Conservation (phyloP, 2,113 vertebrate genomes). For the Gallinago undulata region DNA sequence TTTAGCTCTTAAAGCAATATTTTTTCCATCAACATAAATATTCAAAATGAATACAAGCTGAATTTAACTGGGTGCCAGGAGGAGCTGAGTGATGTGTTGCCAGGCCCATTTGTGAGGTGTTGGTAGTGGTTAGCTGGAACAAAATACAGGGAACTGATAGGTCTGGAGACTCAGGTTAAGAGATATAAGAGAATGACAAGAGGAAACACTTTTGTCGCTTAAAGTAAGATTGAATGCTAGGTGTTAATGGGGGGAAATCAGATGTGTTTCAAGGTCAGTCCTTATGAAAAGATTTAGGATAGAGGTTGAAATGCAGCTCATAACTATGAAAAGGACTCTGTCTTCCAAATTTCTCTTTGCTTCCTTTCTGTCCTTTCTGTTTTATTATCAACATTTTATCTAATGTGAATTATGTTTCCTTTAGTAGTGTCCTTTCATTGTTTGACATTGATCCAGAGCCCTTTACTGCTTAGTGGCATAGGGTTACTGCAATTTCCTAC, state of each 20-base stretch:
- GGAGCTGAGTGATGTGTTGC: not conserved
- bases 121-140: not conserved
- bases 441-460: slow-evolving; percentile 60
- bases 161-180: not conserved
- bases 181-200: not conserved
- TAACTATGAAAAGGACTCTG: not conserved
- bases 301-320: not conserved
- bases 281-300: not conserved
- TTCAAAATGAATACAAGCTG: not conserved
- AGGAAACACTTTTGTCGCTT: not conserved
- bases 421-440: slow-evolving; percentile 28
- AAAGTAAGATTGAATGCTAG: not conserved
- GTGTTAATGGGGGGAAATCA: not conserved
- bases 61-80: not conserved
- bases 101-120: not conserved
- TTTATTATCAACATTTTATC: not conserved
- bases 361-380: not conserved
- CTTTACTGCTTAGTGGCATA: slow-evolving; percentile 50
- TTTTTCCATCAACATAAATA: not conserved
- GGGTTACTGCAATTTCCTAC: slow-evolving; percentile 72
- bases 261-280: not conserved
- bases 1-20: not conserved
- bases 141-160: not conserved
- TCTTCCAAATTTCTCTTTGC: not conserved
- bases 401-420: not conserved